Percentiles rank a stretch among this genome's conserved stretches.
These are phyloP conservation scores for Rhadinocentrus ornatus DNA, from an alignment of 2,797 vertebrate species.

Conservation along the genomic window DNA sequence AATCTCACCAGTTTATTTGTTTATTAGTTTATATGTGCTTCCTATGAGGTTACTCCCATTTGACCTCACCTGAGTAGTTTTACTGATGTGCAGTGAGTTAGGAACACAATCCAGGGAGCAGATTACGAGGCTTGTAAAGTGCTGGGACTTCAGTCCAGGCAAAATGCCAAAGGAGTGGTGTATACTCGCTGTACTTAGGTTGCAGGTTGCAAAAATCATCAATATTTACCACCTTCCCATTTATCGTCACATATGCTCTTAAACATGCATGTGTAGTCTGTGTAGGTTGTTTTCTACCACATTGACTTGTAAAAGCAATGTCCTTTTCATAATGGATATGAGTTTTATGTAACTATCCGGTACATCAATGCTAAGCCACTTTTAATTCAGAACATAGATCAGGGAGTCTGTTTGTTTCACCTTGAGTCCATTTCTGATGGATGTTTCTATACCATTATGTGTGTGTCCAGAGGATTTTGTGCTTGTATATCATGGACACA, in stretches of 20 bases:
- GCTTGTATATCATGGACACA: neutral
- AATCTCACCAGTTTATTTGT: neutral
- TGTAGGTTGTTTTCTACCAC: slow-evolving; percentile 2
- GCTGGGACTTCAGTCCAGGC: slow-evolving; percentile 24
- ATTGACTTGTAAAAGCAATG: slow-evolving; percentile 10
- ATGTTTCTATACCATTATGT: slow-evolving; percentile 4
- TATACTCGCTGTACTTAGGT: slow-evolving; percentile 4
- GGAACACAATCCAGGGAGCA: slow-evolving; percentile 1
- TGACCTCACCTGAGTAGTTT: slow-evolving; percentile 32
- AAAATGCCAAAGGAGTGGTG: slow-evolving; percentile 26
- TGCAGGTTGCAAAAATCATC: slow-evolving; percentile 16
- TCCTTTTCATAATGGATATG: slow-evolving; percentile 27
- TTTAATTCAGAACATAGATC: slow-evolving; percentile 19
- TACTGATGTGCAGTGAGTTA: slow-evolving; percentile 39
- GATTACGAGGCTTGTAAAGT: slow-evolving; percentile 5
- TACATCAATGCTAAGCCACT: slow-evolving; percentile 25
- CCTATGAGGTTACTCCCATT: neutral
- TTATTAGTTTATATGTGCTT: too few relatives aligned
- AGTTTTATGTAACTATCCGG: slow-evolving; percentile 30
- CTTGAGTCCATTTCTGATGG: slow-evolving; percentile 28
- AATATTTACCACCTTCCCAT: neutral
- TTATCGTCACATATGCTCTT: neutral
- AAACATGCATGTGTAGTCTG: neutral
- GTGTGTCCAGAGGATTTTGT: slow-evolving; percentile 4
- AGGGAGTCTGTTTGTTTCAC: slow-evolving; percentile 7